phyloP scores from a whole-genome alignment of 2,888 invertebrate genomes.

The Bruchidius siliquastri region DNA sequence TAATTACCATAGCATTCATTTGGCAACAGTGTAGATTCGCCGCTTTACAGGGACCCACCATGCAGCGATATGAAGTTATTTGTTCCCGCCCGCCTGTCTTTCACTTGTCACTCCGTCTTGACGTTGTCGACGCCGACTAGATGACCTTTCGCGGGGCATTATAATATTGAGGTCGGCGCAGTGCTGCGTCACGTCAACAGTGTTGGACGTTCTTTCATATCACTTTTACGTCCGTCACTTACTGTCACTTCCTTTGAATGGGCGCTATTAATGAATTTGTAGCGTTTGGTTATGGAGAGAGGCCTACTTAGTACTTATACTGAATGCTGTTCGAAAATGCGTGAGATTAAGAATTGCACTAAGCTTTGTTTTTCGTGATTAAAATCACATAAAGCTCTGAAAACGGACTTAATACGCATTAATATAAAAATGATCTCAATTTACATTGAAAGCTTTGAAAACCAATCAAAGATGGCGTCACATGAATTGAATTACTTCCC shows the following conservation, averaged over 20 bases:
- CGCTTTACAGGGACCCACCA: not conserved
- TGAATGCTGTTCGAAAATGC: no score
- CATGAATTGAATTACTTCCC: no score
- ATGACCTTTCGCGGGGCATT: conserved; percentile 33
- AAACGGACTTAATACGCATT: no score
- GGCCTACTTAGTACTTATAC: no score
- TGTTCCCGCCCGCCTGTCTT: conserved; percentile 37
- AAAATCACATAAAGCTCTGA: no score
- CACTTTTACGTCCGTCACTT: not conserved
- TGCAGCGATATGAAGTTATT: conserved; percentile 19
- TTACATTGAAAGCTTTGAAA: no score
- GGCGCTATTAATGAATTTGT: not conserved
- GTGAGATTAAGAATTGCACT: no score
- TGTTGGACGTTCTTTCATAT: not conserved
- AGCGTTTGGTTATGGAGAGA: not conserved
- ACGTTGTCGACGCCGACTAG: conserved; percentile 36
- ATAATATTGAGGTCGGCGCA: conserved; percentile 28
- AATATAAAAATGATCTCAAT: no score
- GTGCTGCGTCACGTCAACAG: conserved; percentile 6
- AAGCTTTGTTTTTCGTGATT: no score
- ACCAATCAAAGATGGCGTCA: no score
- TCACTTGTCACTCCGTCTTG: conserved; percentile 38
- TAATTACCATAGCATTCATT: no score
- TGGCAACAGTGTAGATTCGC: not conserved
- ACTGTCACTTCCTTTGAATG: not conserved